A percentile compares a stretch with the other conserved stretches of the same genome.
phyloP scores from a whole-genome alignment of 2,888 invertebrate genomes.

The Scaptomyza polygonia region DNA sequence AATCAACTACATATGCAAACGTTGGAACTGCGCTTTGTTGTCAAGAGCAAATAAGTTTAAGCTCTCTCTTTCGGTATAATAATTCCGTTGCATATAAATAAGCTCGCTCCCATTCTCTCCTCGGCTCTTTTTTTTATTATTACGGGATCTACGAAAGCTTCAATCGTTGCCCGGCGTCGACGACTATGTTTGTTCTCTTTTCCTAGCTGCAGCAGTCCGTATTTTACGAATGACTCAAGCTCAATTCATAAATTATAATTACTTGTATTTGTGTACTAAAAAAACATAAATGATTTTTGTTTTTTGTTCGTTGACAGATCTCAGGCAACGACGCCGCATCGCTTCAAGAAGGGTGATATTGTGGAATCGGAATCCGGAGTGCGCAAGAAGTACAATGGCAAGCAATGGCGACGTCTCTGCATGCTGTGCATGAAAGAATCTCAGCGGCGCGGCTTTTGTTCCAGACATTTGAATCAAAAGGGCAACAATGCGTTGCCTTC shows the following conservation, averaged over 20 bases:
- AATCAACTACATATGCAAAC: too few relatives aligned
- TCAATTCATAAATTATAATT: conserved; percentile 47
- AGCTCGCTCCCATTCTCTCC: not conserved
- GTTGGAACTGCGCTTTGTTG: not conserved
- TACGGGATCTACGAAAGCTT: conserved; percentile 1
- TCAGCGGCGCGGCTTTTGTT: conserved; percentile 98
- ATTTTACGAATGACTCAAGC: conserved; percentile 24
- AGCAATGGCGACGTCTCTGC: conserved; percentile 99
- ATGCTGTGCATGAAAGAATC: conserved; percentile 98
- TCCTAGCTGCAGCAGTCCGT: conserved; percentile 4
- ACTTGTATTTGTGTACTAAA: not conserved
- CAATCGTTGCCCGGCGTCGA: conserved; percentile 5
- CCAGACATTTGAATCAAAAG: conserved; percentile 96
- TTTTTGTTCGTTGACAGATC: conserved; percentile 86
- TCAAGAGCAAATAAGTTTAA: not conserved
- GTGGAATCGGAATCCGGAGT: conserved; percentile 89
- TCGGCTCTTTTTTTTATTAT: conserved; percentile 2
- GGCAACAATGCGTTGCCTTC: conserved; percentile 87
- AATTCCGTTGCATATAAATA: not conserved
- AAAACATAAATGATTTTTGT: conserved; percentile 4
- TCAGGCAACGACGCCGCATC: conserved; percentile 97
- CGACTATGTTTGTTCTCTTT: not conserved
- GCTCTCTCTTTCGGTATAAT: not conserved
- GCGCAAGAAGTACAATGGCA: conserved; percentile 99
- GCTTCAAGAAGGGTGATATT: conserved; percentile 98